Evolutionary conservation across 1,140 invertebrate species (phyloP).

Genomic region (Zaprionus inermis): DNA sequence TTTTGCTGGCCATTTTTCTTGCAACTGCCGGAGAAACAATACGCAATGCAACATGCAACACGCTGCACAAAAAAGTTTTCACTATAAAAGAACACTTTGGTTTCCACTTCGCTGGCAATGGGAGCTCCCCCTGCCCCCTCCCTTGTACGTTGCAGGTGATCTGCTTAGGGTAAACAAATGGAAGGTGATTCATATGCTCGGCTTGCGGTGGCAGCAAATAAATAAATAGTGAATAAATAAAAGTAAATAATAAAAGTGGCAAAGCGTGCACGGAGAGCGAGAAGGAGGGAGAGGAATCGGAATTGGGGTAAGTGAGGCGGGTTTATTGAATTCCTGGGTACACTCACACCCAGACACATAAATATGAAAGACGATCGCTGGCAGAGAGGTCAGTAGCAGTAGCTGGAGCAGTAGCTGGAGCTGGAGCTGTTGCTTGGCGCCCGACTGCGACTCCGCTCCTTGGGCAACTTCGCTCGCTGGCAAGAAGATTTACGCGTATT

Average conservation of each 20-base stretch:
- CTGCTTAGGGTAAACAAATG: constrained; percentile 41
- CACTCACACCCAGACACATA: constrained; percentile 20
- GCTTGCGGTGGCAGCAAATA: constrained; percentile 39
- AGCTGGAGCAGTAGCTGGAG: neutral
- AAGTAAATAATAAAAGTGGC: constrained; percentile 58
- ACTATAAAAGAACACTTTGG: constrained; percentile 8
- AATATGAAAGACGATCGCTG: constrained; percentile 70
- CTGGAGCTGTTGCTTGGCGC: neutral
- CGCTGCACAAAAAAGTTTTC: constrained; percentile 6
- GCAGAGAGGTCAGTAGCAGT: constrained; percentile 20
- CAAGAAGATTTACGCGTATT: constrained; percentile 77
- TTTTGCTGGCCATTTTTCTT: neutral
- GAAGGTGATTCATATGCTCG: constrained; percentile 32
- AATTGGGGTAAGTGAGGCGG: constrained; percentile 57
- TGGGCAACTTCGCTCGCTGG: constrained; percentile 13
- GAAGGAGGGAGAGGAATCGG: constrained; percentile 15
- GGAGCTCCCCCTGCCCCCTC: neutral
- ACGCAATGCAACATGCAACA: neutral
- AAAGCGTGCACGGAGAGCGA: constrained; percentile 30
- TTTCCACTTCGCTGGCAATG: neutral
- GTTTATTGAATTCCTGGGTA: constrained; percentile 63
- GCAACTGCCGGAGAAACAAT: neutral
- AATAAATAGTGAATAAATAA: constrained; percentile 44
- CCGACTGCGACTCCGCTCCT: neutral
- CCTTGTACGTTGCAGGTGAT: neutral